Conservation (phyloP, 2,888 invertebrate genomes). For the Mimumesa dahlbomi region DNA sequence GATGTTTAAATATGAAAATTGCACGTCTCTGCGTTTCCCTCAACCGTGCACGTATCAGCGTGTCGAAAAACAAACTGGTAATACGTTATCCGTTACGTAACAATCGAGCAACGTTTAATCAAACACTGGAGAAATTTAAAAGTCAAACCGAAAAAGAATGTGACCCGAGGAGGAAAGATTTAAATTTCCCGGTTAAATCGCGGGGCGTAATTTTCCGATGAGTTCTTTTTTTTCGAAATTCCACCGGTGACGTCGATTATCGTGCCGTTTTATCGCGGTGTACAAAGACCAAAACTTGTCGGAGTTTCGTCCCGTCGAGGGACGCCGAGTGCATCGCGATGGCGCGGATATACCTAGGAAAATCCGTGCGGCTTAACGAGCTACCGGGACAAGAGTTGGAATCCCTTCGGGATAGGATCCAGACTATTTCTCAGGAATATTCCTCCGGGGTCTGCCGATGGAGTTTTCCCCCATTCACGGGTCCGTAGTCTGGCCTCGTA, state of each 20-base stretch:
- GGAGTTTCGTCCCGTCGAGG: conserved; percentile 36
- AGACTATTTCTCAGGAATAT: conserved; percentile 62
- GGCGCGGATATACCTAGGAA: conserved; percentile 35
- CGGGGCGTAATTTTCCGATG: no score
- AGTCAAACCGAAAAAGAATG: no score
- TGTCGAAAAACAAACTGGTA: no score
- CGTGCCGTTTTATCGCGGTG: conserved; percentile 24
- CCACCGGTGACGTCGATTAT: conserved; percentile 23
- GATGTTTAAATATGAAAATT: no score
- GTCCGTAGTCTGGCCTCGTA: conserved; percentile 20
- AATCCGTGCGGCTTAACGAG: conserved; percentile 60
- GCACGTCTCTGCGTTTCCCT: no score
- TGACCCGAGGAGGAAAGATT: no score
- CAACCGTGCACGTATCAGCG: no score
- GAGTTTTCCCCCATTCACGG: conserved; percentile 42
- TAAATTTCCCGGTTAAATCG: no score
- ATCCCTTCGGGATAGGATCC: conserved; percentile 48
- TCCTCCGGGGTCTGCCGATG: conserved; percentile 24
- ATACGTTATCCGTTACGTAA: no score
- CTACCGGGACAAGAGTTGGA: conserved; percentile 54
- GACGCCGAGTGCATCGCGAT: conserved; percentile 26
- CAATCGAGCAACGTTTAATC: no score
- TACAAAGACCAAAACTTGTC: conserved; percentile 29
- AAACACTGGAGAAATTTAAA: no score
- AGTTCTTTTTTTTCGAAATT: neutral